A percentile compares a stretch with the other conserved stretches of the same genome.
Evolutionary conservation across 2,113 vertebrate genomes (phyloP).

Genomic region (Ancistrus triradiatus): DNA sequence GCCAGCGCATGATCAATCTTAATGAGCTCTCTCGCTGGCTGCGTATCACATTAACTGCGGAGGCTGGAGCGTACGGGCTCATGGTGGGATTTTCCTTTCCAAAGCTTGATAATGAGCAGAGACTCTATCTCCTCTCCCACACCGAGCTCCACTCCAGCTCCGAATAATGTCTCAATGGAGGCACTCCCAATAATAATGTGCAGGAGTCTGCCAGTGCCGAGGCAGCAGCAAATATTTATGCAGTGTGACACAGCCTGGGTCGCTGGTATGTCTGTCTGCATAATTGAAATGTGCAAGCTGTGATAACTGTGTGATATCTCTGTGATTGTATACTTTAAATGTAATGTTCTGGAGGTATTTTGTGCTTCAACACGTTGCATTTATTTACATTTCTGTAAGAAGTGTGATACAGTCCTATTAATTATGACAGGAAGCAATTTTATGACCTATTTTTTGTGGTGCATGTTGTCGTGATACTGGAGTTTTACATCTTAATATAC

Average conservation of each 20-base stretch:
- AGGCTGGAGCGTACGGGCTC: constrained; percentile 57
- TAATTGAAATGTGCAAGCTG: constrained; percentile 1
- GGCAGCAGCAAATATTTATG: not conserved
- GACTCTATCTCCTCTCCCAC: constrained; percentile 37
- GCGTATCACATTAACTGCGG: constrained; percentile 66
- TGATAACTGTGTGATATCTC: not conserved
- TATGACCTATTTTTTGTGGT: no score
- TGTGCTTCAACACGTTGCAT: no score
- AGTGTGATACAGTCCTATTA: not conserved
- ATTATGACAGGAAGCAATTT: not conserved
- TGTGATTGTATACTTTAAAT: not conserved
- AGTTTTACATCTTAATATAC: no score
- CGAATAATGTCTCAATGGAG: constrained; percentile 53
- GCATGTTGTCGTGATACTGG: no score
- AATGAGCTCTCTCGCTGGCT: constrained; percentile 69
- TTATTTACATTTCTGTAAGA: no score
- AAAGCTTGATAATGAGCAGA: constrained; percentile 66
- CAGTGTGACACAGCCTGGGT: not conserved
- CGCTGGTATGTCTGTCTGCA: constrained; percentile 12
- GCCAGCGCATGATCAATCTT: constrained; percentile 70
- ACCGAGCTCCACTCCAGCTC: constrained; percentile 43
- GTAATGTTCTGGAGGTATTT: not conserved
- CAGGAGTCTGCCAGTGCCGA: constrained; percentile 31
- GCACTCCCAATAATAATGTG: constrained; percentile 49
- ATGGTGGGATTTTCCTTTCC: constrained; percentile 58